Evolutionary conservation across 2,113 vertebrate species (phyloP).

Genomic region (Myotis davidii): DNA sequence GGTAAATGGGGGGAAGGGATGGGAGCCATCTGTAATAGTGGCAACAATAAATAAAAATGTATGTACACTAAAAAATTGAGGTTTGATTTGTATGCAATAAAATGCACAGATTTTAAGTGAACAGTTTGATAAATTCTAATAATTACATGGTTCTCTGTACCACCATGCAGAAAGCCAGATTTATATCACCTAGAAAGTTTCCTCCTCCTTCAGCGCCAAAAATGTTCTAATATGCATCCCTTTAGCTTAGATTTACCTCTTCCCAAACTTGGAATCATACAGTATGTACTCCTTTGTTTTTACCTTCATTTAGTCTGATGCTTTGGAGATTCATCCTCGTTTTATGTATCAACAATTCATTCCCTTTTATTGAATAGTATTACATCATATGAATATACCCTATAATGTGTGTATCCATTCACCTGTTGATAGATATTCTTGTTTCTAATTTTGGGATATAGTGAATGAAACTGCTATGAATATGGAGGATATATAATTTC

Average conservation of each 20-base stretch:
- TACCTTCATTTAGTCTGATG: not conserved
- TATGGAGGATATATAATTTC: not conserved
- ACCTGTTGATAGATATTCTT: not conserved
- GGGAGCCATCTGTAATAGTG: no score
- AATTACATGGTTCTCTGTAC: not conserved
- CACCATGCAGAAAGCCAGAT: not conserved
- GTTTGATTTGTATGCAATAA: not conserved
- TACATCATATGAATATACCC: not conserved
- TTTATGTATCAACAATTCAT: not conserved
- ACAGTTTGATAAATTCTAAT: not conserved
- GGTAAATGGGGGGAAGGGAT: no score
- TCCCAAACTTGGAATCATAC: not conserved
- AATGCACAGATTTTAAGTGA: not conserved
- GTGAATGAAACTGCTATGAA: not conserved
- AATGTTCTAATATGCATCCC: not conserved
- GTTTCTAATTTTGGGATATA: not conserved
- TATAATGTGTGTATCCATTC: not conserved
- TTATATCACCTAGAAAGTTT: not conserved
- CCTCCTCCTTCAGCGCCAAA: not conserved
- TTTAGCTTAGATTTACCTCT: not conserved
- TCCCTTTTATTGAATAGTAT: not conserved
- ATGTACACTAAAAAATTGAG: not conserved
- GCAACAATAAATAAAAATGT: no score
- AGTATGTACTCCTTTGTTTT: not conserved
- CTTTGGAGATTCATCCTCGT: not conserved